phyloP scores from a whole-genome alignment of 2,888 invertebrate genomes.

The Hipparchia sbordonii region DNA sequence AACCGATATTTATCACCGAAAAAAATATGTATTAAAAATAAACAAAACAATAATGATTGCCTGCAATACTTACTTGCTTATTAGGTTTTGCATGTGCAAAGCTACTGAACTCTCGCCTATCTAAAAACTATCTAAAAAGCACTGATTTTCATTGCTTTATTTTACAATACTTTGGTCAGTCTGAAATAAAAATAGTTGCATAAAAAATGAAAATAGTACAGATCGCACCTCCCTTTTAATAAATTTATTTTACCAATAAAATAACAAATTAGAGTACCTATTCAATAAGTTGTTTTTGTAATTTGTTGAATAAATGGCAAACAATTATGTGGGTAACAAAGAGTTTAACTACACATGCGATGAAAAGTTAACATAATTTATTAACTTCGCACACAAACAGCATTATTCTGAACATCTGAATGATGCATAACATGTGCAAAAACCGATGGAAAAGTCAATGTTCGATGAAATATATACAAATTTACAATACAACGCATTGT shows the following conservation, averaged over 20 bases:
- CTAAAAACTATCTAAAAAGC: too few species aligned
- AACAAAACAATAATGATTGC: too few species aligned
- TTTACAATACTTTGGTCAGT: too few species aligned
- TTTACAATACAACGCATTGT: neutral
- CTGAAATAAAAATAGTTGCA: neutral
- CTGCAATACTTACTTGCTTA: too few species aligned
- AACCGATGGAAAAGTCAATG: slow-evolving; percentile 17
- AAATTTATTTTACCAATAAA: neutral
- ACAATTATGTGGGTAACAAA: slow-evolving; percentile 2
- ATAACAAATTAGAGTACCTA: neutral
- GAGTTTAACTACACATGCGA: neutral
- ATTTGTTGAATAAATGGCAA: slow-evolving; percentile 13
- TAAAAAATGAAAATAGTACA: neutral
- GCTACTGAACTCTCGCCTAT: too few species aligned
- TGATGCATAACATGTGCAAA: slow-evolving; percentile 15
- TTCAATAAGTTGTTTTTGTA: slow-evolving; percentile 7
- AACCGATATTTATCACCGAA: too few species aligned
- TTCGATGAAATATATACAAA: slow-evolving; percentile 20
- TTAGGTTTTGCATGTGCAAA: too few species aligned
- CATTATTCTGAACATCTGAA: slow-evolving; percentile 4
- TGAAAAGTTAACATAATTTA: neutral
- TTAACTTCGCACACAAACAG: neutral
- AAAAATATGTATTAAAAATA: too few species aligned
- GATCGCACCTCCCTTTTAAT: neutral
- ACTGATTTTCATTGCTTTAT: too few species aligned